Evolutionary conservation across 2,888 invertebrate genomes (phyloP), one percentile per base, ranked within the genome.

Genomic region (Eumacrocentrus americanus): DNA sequence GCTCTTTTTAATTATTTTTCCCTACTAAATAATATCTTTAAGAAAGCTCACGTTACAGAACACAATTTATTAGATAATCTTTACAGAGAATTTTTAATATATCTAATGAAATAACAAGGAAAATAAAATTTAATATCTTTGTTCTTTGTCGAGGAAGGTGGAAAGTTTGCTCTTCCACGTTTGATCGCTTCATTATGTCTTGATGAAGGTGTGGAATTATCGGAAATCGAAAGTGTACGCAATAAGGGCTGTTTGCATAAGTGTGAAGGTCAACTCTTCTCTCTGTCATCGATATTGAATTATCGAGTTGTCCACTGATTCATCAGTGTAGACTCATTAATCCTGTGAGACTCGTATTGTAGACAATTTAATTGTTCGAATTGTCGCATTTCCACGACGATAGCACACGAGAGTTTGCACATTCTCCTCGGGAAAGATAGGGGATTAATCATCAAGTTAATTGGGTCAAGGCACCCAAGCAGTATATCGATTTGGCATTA

Each of bases 181-280:
- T 42, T 16, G 38, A 51, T 51, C 23, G 22, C 38, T 50, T 50
- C 20, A 34, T 42, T 50, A 29, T 40, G 14, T 40, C 23, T 40
- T 29, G 5, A 56, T 29, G 50, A 57, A 57, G 50, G 57, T 50
- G 34, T 34, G 20, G 47, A 50, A 40, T 57, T 50, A 57, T 50
- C 16, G 50, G 42, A 50, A 25, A 57, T 57, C 50, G 42, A 57
- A 50, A 40, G 22, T 16, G 2, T 35, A 25, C 14, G 16, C n/a
- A 47, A 35, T 55, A 55, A 23, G 35, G 12, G 23, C n/a, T 47
- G n/a, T 23, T 47, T 23, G n/a, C n/a, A n/a, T n/a, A n/a, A n/a
- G n/a, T n/a, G n/a, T n/a, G n/a, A n/a, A n/a, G n/a, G n/a, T n/a
- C n/a, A n/a, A n/a, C n/a, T n/a, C n/a, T n/a, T n/a, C n/a, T n/a